A percentile compares a stretch with the other conserved stretches of the same genome.
Conservation (phyloP, 2,888 invertebrate species). For the Drosophila stalkeri region DNA sequence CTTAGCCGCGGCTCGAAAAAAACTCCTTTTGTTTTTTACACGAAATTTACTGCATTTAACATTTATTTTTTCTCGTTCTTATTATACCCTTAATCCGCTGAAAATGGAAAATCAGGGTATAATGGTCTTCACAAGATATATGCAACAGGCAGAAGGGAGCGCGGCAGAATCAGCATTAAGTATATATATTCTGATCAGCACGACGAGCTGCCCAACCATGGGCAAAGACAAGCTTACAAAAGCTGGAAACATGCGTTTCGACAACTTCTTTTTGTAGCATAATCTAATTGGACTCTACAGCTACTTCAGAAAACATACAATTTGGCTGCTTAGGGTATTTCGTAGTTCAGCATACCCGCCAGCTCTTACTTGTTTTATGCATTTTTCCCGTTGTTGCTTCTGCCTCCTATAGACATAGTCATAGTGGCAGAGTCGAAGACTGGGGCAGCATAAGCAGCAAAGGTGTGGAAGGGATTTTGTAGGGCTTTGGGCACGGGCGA, state of each 20-base stretch:
- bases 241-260: no score
- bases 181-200: no score
- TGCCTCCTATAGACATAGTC: conserved; percentile 42
- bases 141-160: no score
- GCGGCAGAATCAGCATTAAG: no score
- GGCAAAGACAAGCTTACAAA: no score
- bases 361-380: conserved; percentile 10
- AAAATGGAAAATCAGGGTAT: no score
- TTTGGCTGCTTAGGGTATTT: neutral
- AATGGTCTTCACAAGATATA: no score
- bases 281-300: no score
- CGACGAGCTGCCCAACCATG: no score
- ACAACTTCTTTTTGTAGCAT: no score
- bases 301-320: neutral
- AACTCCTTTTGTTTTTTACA: conserved; percentile 67
- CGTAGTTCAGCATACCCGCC: neutral
- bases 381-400: conserved; percentile 1
- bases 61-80: conserved; percentile 11
- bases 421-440: conserved; percentile 28
- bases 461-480: neutral
- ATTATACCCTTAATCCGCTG: neutral
- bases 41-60: conserved; percentile 47
- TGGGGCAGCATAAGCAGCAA: neutral
- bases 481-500: neutral
- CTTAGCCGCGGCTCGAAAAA: conserved; percentile 25